Conservation (phyloP, 2,888 invertebrate species). For the Colostygia pectinataria region DNA sequence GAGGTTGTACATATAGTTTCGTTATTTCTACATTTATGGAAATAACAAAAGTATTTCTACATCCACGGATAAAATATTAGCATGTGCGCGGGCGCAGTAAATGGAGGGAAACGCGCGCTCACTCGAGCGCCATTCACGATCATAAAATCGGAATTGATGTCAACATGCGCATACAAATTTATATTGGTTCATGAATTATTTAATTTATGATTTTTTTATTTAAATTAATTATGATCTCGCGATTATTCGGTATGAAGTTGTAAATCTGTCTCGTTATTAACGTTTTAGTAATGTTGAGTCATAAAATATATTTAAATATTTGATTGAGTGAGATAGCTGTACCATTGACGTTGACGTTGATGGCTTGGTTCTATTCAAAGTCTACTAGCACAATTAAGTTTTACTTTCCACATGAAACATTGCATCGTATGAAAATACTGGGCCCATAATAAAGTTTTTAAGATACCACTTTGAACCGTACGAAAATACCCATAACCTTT, state of each 20-base stretch:
- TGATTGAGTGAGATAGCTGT: not conserved
- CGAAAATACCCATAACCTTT: too few species aligned
- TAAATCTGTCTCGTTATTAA: constrained; percentile 33
- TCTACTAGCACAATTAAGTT: too few species aligned
- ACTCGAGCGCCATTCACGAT: constrained; percentile 3
- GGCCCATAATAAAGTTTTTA: too few species aligned
- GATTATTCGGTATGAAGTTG: constrained; percentile 27
- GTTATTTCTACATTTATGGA: not conserved
- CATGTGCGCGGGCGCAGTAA: constrained; percentile 21
- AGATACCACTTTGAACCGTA: too few species aligned
- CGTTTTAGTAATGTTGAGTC: constrained; percentile 3
- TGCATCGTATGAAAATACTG: too few species aligned
- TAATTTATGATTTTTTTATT: constrained; percentile 21
- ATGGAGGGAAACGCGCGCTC: constrained; percentile 13
- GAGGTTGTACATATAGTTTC: too few species aligned
- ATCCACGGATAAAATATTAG: constrained; percentile 13
- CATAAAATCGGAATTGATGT: constrained; percentile 22
- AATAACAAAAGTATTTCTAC: not conserved
- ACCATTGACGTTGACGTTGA: too few species aligned
- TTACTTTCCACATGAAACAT: too few species aligned
- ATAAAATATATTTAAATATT: constrained; percentile 12
- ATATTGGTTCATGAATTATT: constrained; percentile 35
- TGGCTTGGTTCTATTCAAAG: too few species aligned
- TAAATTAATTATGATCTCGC: constrained; percentile 11
- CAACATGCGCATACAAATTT: constrained; percentile 28